Percentiles rank a stretch among this genome's conserved stretches.
These are phyloP conservation scores for human (Homo sapiens) DNA, from an alignment of 2,113 vertebrate species.

Conservation along the genomic window GRCh38 chr6:60649001-60649500, in stretches of 20 bases:
- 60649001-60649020: neutral
- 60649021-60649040: neutral
- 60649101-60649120: neutral
- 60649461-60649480: neutral
- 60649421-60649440: neutral
- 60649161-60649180: neutral
- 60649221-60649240: neutral
- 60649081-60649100: neutral
- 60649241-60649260: neutral
- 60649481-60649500: neutral
- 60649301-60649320: neutral
- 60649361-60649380: neutral
- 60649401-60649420: neutral
- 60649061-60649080: neutral
- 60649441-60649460: neutral
- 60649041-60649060: neutral
- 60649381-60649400: slow-evolving; percentile 1
- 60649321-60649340: neutral
- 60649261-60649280: neutral
- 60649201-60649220: neutral
- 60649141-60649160: neutral
- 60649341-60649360: neutral
- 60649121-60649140: neutral
- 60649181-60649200: neutral
- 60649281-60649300: neutral